These are phyloP conservation scores for Stictonetta naevosa DNA, from an alignment of 2,113 vertebrate genomes.

Conservation along the genomic window DNA sequence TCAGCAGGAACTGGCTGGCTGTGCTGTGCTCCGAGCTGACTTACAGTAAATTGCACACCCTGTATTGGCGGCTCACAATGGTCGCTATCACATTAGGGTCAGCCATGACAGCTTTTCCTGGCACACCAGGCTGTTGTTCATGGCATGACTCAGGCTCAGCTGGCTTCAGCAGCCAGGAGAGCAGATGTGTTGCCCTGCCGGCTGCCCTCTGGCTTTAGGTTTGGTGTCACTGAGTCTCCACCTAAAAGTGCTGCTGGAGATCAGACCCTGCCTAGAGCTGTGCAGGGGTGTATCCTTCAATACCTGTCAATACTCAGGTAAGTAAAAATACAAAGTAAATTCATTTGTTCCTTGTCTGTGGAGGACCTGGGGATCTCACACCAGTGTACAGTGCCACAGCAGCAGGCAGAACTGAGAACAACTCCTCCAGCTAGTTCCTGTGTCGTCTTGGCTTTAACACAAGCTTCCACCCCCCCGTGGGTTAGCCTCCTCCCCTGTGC, in stretches of 20 bases:
- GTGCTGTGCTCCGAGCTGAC: background rate
- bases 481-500: background rate
- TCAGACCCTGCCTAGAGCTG: background rate
- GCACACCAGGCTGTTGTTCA: slow-evolving; percentile 45
- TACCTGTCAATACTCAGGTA: background rate
- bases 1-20: slow-evolving; percentile 34
- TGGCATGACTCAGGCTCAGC: slow-evolving; percentile 57
- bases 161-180: slow-evolving; percentile 29
- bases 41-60: background rate
- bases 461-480: background rate
- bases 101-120: slow-evolving; percentile 54
- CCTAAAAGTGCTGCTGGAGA: background rate
- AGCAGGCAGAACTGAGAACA: background rate
- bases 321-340: background rate
- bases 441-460: background rate
- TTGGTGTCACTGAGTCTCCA: background rate
- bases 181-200: background rate
- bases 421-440: background rate
- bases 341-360: background rate
- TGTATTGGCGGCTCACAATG: slow-evolving; percentile 27
- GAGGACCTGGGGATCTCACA: background rate
- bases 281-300: background rate
- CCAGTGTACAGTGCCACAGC: background rate
- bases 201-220: background rate
- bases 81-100: background rate